phyloP scores from a whole-genome alignment of 2,113 vertebrate species.

The Gallinago media region DNA sequence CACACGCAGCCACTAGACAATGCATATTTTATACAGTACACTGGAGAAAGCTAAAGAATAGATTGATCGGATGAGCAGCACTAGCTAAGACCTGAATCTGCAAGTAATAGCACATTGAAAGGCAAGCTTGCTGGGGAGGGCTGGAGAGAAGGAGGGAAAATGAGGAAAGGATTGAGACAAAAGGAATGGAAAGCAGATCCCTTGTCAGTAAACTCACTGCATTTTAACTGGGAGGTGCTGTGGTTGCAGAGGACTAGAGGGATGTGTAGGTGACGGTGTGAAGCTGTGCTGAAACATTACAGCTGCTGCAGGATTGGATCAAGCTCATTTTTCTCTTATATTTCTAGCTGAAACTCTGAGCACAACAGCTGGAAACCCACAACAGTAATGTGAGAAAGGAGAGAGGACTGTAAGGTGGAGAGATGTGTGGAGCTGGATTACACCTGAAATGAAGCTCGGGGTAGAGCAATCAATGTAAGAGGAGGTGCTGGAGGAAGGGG shows the following conservation, averaged over 20 bases:
- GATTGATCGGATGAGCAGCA: background rate
- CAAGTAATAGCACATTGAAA: background rate
- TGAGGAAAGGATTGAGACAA: background rate
- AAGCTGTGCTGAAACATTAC: background rate
- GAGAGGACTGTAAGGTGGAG: background rate
- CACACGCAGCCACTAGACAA: background rate
- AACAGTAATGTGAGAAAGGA: background rate
- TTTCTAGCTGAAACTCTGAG: background rate
- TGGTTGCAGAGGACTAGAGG: background rate
- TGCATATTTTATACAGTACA: background rate
- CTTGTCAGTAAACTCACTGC: background rate
- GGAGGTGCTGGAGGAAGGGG: background rate
- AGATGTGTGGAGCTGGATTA: background rate
- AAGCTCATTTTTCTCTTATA: background rate
- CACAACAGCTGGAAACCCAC: background rate
- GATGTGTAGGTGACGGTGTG: background rate
- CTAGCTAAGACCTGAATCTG: background rate
- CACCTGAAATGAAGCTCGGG: background rate
- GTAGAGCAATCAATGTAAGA: background rate
- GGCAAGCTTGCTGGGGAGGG: background rate
- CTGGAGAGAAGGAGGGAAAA: background rate
- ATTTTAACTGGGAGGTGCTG: background rate
- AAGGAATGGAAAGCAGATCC: constrained; percentile 1
- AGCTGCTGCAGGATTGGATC: background rate
- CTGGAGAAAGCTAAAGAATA: background rate